Percentiles rank a stretch among this genome's conserved stretches.
Conservation (phyloP, 2,888 invertebrate species). For the Cacoxenus indagator region DNA sequence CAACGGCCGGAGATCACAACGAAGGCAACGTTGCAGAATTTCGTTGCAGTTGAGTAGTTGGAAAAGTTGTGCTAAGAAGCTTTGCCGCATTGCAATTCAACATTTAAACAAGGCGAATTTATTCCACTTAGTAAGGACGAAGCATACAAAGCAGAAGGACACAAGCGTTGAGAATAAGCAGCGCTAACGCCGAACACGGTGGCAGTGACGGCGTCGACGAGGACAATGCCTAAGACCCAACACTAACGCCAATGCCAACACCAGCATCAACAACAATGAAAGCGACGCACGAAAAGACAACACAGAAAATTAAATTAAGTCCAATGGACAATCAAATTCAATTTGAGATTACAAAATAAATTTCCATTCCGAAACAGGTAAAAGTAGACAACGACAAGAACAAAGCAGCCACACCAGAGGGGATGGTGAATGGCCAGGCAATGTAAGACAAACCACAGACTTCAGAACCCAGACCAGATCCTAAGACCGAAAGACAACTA, state of each 20-base stretch:
- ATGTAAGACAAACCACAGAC: too few relatives aligned
- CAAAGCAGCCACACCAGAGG: not conserved
- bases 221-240: conserved; percentile 32
- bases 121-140: conserved; percentile 6
- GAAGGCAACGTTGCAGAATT: not conserved
- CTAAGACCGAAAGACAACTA: too few relatives aligned
- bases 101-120: conserved; percentile 12
- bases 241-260: conserved; percentile 21
- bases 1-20: not conserved
- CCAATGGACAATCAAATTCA: conserved; percentile 27
- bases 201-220: too few relatives aligned
- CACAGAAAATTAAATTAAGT: conserved; percentile 37
- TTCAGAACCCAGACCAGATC: too few relatives aligned
- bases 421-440: too few relatives aligned
- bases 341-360: conserved; percentile 25
- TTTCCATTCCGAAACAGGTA: conserved; percentile 13
- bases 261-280: conserved; percentile 17
- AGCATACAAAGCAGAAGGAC: too few relatives aligned
- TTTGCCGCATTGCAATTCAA: conserved; percentile 14
- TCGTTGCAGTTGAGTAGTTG: not conserved
- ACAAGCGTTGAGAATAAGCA: too few relatives aligned
- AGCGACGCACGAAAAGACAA: conserved; percentile 43
- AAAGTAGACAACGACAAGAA: not conserved
- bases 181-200: too few relatives aligned
- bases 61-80: conserved; percentile 13